phyloP scores from a whole-genome alignment of 2,797 vertebrate genomes.

The Catamblyrhynchus diadema region DNA sequence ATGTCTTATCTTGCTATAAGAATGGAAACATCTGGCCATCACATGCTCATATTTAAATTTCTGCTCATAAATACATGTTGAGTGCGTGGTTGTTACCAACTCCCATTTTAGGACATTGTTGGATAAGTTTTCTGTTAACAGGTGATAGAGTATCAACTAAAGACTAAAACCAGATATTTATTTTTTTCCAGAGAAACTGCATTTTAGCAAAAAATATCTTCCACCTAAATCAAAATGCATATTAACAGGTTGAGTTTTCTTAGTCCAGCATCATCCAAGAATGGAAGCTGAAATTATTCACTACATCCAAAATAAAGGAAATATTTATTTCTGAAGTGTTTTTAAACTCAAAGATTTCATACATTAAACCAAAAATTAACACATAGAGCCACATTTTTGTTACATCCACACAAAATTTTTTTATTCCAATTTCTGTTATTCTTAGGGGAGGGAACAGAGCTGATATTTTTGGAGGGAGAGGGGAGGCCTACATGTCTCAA shows the following conservation, averaged over 20 bases:
- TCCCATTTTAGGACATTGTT: neutral
- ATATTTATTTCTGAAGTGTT: neutral
- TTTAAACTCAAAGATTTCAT: neutral
- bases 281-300: neutral
- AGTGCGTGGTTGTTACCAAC: neutral
- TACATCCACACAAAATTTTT: neutral
- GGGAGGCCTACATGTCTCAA: neutral
- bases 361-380: neutral
- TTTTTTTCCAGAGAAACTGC: neutral
- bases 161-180: neutral
- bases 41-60: neutral
- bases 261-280: neutral
- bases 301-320: neutral
- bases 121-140: neutral
- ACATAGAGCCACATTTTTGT: neutral
- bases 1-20: neutral
- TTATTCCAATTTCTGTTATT: neutral
- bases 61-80: neutral
- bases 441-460: neutral
- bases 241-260: neutral
- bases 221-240: neutral
- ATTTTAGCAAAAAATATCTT: neutral
- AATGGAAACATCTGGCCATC: constrained; percentile 23
- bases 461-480: neutral
- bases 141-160: neutral